Conservation (phyloP, 1,140 invertebrate genomes). For the Macrosteles quadrilineatus region DNA sequence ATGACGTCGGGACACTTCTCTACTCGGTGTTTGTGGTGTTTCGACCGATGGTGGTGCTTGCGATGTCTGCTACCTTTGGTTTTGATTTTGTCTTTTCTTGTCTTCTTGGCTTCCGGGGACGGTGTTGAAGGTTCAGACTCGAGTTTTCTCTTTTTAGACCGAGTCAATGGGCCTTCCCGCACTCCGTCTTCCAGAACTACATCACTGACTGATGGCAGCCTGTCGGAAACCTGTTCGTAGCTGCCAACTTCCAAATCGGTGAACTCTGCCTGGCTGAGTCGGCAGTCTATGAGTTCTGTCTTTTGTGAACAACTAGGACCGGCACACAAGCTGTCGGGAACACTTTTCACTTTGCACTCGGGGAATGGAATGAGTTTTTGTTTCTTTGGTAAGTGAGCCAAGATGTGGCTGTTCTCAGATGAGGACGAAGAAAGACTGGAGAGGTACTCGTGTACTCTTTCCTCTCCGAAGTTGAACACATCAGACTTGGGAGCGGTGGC, state of each 20-base stretch:
- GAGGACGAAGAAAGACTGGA: slow-evolving; percentile 54
- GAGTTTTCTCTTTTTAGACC: slow-evolving; percentile 38
- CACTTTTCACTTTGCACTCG: slow-evolving; percentile 12
- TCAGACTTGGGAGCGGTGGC: slow-evolving; percentile 34
- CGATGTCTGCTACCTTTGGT: slow-evolving; percentile 25
- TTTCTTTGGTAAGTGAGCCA: slow-evolving; percentile 32
- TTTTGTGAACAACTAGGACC: slow-evolving; percentile 9
- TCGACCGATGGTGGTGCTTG: slow-evolving; percentile 9
- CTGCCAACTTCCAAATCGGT: background rate
- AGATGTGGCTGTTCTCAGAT: slow-evolving; percentile 44
- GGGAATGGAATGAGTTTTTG: slow-evolving; percentile 19
- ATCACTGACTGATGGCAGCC: slow-evolving; percentile 8
- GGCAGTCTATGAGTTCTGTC: background rate
- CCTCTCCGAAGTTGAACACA: slow-evolving; percentile 59
- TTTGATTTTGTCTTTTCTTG: slow-evolving; percentile 32
- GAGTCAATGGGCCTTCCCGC: slow-evolving; percentile 37
- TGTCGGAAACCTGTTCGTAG: slow-evolving; percentile 13
- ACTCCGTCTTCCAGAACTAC: background rate
- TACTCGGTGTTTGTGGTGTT: background rate
- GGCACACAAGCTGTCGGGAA: background rate
- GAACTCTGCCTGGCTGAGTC: background rate
- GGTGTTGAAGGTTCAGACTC: slow-evolving; percentile 30
- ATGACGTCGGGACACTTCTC: background rate
- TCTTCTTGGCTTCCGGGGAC: background rate
- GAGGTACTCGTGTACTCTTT: slow-evolving; percentile 57